Conservation (phyloP, 2,888 invertebrate species). For the Baronia brevicornis region DNA sequence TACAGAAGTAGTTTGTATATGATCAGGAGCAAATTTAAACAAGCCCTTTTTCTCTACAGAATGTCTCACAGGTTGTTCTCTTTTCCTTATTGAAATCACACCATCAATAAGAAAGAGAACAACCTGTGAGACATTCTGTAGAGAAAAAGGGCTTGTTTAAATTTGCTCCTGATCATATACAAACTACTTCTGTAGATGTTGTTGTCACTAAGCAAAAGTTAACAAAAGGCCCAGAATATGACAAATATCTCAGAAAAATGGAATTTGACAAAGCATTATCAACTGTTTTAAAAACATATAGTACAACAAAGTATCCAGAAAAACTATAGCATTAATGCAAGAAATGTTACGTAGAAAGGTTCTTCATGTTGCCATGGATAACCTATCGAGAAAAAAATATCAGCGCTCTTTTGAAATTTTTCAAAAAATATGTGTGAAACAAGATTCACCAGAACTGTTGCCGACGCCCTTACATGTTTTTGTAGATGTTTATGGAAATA, state of each 20-base stretch:
- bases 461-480: slow-evolving; percentile 85
- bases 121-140: slow-evolving; percentile 54
- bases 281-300: slow-evolving; percentile 76
- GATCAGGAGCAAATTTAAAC: slow-evolving; percentile 74
- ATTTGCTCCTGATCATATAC: slow-evolving; percentile 68
- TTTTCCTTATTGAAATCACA: slow-evolving; percentile 88
- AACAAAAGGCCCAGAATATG: slow-evolving; percentile 75
- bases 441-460: slow-evolving; percentile 82
- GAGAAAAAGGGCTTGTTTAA: slow-evolving; percentile 60
- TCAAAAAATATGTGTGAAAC: slow-evolving; percentile 84
- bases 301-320: slow-evolving; percentile 81
- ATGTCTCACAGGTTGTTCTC: slow-evolving; percentile 75
- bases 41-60: slow-evolving; percentile 46
- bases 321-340: slow-evolving; percentile 86
- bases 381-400: slow-evolving; percentile 81
- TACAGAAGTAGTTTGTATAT: slow-evolving; percentile 42
- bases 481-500: slow-evolving; percentile 83
- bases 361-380: slow-evolving; percentile 83
- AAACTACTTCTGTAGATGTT: slow-evolving; percentile 59
- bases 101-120: slow-evolving; percentile 91
- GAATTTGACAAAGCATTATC: slow-evolving; percentile 88
- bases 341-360: slow-evolving; percentile 91
- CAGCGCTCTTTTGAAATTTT: slow-evolving; percentile 81
- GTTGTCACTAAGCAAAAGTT: slow-evolving; percentile 57
- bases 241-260: slow-evolving; percentile 84